phyloP scores from a whole-genome alignment of 1,140 invertebrate genomes.

The Drosophila sp. region DNA sequence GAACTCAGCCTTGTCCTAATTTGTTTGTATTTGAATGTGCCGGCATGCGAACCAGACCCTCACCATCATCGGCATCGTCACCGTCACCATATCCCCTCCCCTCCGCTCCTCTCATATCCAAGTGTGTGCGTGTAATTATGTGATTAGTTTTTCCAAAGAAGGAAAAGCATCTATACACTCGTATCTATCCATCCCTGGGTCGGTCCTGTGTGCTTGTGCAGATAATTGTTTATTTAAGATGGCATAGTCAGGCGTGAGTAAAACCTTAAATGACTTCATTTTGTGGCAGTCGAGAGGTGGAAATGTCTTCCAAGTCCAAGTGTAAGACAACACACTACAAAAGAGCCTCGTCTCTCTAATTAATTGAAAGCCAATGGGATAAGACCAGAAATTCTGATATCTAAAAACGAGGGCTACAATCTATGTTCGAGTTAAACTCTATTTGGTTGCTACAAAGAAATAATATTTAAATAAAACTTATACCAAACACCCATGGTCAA shows the following conservation, averaged over 20 bases:
- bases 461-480: too few relatives aligned
- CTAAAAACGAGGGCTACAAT: too few relatives aligned
- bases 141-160: slow-evolving; percentile 58
- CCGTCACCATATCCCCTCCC: not conserved
- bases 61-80: not conserved
- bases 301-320: not conserved
- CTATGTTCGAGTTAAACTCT: too few relatives aligned
- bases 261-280: slow-evolving; percentile 38
- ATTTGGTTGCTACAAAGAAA: too few relatives aligned
- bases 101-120: slow-evolving; percentile 31
- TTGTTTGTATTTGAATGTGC: slow-evolving; percentile 51
- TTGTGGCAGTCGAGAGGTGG: not conserved
- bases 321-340: not conserved
- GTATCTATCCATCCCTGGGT: slow-evolving; percentile 1
- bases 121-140: slow-evolving; percentile 63
- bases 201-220: slow-evolving; percentile 16
- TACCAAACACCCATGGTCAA: too few relatives aligned
- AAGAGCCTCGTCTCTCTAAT: not conserved
- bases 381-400: not conserved
- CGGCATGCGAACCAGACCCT: slow-evolving; percentile 10
- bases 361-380: not conserved
- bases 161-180: slow-evolving; percentile 24
- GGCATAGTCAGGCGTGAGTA: slow-evolving; percentile 40
- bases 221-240: slow-evolving; percentile 63
- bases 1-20: slow-evolving; percentile 38